phyloP scores from a whole-genome alignment of 1,140 invertebrate species.

The Lineus longissimus region DNA sequence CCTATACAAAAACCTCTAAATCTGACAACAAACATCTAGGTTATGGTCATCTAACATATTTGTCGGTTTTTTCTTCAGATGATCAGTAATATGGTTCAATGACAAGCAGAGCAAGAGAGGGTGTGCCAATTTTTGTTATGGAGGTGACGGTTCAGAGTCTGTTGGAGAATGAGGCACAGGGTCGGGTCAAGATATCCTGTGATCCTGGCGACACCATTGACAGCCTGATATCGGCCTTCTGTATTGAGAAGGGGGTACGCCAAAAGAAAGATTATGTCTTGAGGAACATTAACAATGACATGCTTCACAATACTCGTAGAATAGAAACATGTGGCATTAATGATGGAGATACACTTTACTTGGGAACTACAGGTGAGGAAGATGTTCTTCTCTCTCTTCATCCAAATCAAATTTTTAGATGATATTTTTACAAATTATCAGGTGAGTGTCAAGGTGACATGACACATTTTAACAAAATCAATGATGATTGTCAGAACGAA shows the following conservation, averaged over 20 bases:
- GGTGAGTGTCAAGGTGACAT: neutral
- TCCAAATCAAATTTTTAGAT: neutral
- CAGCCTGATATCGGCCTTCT: slow-evolving; percentile 31
- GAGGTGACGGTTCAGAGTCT: slow-evolving; percentile 27
- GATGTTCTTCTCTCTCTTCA: neutral
- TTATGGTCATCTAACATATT: no score
- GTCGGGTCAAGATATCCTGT: slow-evolving; percentile 21
- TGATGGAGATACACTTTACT: slow-evolving; percentile 32
- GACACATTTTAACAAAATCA: no score
- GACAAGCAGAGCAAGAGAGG: no score
- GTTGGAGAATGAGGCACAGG: slow-evolving; percentile 27
- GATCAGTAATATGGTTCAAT: no score
- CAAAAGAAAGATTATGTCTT: slow-evolving; percentile 26
- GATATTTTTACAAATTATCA: neutral
- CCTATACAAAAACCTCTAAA: no score
- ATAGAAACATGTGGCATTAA: slow-evolving; percentile 21
- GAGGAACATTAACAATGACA: slow-evolving; percentile 18
- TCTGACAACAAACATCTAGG: no score
- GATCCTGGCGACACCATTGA: slow-evolving; percentile 25
- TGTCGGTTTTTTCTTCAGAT: no score
- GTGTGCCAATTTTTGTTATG: slow-evolving; percentile 5
- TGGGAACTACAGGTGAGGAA: slow-evolving; percentile 31
- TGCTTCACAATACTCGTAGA: slow-evolving; percentile 26
- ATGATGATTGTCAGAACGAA: no score
- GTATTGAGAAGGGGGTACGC: slow-evolving; percentile 30